A percentile compares a stretch with the other conserved stretches of the same genome.
Evolutionary conservation across 2,888 invertebrate genomes (phyloP).

Genomic region (Salpingus planirostris): DNA sequence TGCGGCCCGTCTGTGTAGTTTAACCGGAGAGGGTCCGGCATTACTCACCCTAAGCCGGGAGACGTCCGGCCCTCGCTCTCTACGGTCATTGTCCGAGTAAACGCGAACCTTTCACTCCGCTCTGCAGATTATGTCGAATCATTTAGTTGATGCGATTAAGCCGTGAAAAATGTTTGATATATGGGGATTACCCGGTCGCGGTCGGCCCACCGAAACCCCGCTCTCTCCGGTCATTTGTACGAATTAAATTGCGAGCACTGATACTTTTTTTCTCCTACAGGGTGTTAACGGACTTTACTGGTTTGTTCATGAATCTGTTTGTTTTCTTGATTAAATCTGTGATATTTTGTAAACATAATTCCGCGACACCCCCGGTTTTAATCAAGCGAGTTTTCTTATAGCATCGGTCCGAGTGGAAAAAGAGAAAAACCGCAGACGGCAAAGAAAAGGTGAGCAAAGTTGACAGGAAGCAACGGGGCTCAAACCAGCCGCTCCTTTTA

Average conservation of each 20-base stretch:
- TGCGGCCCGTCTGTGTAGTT: neutral
- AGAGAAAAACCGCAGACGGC: too few species aligned
- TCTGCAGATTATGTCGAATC: slow-evolving; percentile 39
- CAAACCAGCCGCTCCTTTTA: slow-evolving; percentile 12
- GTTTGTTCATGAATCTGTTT: too few species aligned
- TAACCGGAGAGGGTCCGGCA: neutral
- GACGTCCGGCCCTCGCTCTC: neutral
- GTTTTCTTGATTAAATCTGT: too few species aligned
- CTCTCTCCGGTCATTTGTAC: neutral
- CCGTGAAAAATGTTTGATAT: slow-evolving; percentile 39
- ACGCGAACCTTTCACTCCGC: slow-evolving; percentile 14
- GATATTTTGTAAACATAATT: too few species aligned
- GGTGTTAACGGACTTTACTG: too few species aligned
- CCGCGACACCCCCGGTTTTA: too few species aligned
- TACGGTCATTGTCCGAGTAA: neutral
- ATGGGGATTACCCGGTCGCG: slow-evolving; percentile 3
- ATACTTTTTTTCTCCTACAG: too few species aligned
- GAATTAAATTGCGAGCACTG: too few species aligned
- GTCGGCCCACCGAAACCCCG: neutral
- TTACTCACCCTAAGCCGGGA: neutral
- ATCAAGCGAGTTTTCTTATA: too few species aligned
- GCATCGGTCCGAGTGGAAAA: too few species aligned
- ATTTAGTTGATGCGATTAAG: slow-evolving; percentile 41
- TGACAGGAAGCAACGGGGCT: slow-evolving; percentile 17
- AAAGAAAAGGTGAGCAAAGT: slow-evolving; percentile 18